Evolutionary conservation across 2,113 vertebrate species (phyloP), one percentile per base, ranked within the genome.

Genomic region (Phaethornis superciliosus): DNA sequence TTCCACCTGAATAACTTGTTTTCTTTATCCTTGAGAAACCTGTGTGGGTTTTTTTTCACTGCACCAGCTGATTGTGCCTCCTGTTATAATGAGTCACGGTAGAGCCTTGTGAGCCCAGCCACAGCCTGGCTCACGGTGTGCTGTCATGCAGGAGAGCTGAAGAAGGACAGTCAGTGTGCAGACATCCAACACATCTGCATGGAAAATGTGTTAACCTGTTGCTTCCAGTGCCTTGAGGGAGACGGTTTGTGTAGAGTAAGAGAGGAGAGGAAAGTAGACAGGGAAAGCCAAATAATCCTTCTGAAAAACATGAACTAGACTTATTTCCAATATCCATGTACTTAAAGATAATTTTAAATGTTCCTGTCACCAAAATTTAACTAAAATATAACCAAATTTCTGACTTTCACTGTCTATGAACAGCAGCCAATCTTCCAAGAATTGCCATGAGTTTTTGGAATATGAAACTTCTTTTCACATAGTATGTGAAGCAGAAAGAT

Each of bases 21-120:
- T 94, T 87, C 89, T 89, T 95, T 96, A 81, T 85, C 70, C 75
- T 89, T 94, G 77, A 94, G 76, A 96, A 96, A 89, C 71, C 56
- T 89, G 1, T 54, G 12, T 79, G 35, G 94, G 40, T 93, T 83
- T 93, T 95, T 85, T 94, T 94, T 94, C 62, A 72, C 55, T 92
- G 56, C 51, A 64, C 85, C 82, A 93, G 23, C 15, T 96, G 95
- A 92, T 77, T 70, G 68, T 60, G 21, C 69, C 87, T 95, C 69
- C 88, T 77, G 17, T 81, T 84, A 6, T 47, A 86, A n/a, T 87
- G 92, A 96, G 47, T 89, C 88, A 91, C 32, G 68, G 12, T 24
- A 72, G 93, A 91, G 58, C 46, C 82, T 81, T 54, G 37, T 81
- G 78, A 91, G 33, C 69, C 52, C 78, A 81, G 49, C 65, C 64